These are phyloP conservation scores for Octonoba sinensis DNA, from an alignment of 2,888 invertebrate genomes.

Conservation along the genomic window DNA sequence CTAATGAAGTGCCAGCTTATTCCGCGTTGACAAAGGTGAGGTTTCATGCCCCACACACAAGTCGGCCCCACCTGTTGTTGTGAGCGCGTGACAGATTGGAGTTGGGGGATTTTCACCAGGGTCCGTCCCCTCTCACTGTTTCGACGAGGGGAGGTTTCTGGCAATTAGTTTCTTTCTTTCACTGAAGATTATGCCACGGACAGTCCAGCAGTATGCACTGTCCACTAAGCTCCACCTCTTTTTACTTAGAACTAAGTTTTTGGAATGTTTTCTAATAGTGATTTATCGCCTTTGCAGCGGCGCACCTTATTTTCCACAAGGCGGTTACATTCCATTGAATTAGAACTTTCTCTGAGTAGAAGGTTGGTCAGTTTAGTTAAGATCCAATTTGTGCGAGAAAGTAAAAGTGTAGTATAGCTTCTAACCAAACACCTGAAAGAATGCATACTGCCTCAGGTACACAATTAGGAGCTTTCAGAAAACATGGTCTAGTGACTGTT, in stretches of 20 bases:
- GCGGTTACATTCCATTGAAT: slow-evolving; percentile 23
- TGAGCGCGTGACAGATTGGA: slow-evolving; percentile 30
- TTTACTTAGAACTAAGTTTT: too few relatives aligned
- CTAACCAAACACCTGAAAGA: too few relatives aligned
- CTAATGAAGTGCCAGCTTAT: slow-evolving; percentile 57
- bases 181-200: slow-evolving; percentile 5
- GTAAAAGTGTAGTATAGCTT: too few relatives aligned
- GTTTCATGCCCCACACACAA: not conserved
- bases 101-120: not conserved
- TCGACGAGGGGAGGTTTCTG: slow-evolving; percentile 20
- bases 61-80: slow-evolving; percentile 55
- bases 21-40: slow-evolving; percentile 45
- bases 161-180: slow-evolving; percentile 45
- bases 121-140: not conserved
- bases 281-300: slow-evolving; percentile 24
- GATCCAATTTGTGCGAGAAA: too few relatives aligned
- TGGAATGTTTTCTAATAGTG: not conserved
- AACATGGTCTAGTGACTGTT: too few relatives aligned
- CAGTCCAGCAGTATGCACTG: slow-evolving; percentile 30
- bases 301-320: slow-evolving; percentile 18
- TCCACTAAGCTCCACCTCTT: slow-evolving; percentile 33
- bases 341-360: slow-evolving; percentile 11
- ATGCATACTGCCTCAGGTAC: too few relatives aligned
- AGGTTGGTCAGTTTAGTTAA: too few relatives aligned
- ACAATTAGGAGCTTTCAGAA: too few relatives aligned